Percentiles rank a stretch among this genome's conserved stretches.
Conservation (phyloP, 2,113 vertebrate species). For the Anolis sagrei region DNA sequence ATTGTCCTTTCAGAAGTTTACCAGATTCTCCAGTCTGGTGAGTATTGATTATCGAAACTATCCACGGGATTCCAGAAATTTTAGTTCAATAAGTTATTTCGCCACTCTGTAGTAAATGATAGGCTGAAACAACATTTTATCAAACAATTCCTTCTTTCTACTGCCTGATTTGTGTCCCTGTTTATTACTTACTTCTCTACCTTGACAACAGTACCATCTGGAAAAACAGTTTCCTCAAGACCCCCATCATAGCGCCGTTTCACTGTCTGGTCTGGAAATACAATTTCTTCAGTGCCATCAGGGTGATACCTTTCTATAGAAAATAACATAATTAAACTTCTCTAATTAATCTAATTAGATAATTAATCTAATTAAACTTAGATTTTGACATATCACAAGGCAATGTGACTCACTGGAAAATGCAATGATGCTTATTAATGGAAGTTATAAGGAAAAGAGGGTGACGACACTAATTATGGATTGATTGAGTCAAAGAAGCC, state of each 20-base stretch:
- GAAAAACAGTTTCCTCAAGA: conserved; percentile 76
- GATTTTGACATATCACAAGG: no score
- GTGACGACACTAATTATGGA: no score
- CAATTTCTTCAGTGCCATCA: conserved; percentile 74
- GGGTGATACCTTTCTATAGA: conserved; percentile 79
- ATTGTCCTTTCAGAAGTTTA: not conserved
- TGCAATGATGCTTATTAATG: no score
- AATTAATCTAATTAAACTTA: no score
- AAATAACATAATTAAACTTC: conserved; percentile 23
- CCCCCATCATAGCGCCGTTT: conserved; percentile 68
- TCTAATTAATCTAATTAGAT: no score
- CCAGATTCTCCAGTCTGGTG: no score
- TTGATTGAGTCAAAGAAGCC: no score
- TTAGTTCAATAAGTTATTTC: no score
- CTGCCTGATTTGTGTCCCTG: rapidly evolving
- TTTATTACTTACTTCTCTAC: conserved; percentile 70
- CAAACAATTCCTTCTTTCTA: not conserved
- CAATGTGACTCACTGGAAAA: no score
- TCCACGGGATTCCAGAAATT: no score
- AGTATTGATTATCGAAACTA: not conserved
- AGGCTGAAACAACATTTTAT: not conserved
- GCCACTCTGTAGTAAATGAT: no score
- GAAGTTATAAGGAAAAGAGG: no score
- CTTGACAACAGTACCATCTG: conserved; percentile 78
- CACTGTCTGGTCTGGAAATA: conserved; percentile 79